phyloP scores from a whole-genome alignment of 2,797 vertebrate species.

The Pagetopsis macropterus region DNA sequence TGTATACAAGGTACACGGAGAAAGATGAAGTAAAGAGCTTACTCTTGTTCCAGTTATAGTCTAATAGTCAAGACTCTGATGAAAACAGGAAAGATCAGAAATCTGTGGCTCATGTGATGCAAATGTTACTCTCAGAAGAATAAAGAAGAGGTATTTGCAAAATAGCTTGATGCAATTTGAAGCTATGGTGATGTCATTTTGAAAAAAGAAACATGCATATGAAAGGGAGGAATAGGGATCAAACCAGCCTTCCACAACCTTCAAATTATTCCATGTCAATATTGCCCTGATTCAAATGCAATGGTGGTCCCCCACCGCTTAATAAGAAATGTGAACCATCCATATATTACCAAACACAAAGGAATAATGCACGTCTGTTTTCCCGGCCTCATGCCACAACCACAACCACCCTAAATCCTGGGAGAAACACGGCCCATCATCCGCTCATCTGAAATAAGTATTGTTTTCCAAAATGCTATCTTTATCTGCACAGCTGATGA shows the following conservation, averaged over 20 bases:
- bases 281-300: neutral
- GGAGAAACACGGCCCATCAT: slow-evolving; percentile 2
- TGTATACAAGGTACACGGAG: slow-evolving; percentile 1
- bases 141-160: slow-evolving; percentile 23
- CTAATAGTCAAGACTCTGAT: neutral
- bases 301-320: neutral
- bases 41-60: slow-evolving; percentile 16
- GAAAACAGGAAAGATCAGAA: slow-evolving; percentile 14
- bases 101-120: slow-evolving; percentile 11
- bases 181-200: slow-evolving; percentile 48
- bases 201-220: slow-evolving; percentile 41
- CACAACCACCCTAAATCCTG: slow-evolving; percentile 31
- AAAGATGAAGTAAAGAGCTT: slow-evolving; percentile 1
- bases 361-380: neutral
- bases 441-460: neutral
- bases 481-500: neutral
- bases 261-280: neutral
- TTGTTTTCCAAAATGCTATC: neutral
- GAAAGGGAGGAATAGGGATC: slow-evolving; percentile 31
- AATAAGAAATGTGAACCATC: slow-evolving; percentile 13
- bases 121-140: slow-evolving; percentile 30
- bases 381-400: slow-evolving; percentile 8
- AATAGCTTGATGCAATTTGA: slow-evolving; percentile 48
- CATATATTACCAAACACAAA: slow-evolving; percentile 9
- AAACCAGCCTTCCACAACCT: neutral